Percentiles rank a stretch among this genome's conserved stretches.
phyloP scores from a whole-genome alignment of 2,888 invertebrate genomes.

The Athalia rosae region DNA sequence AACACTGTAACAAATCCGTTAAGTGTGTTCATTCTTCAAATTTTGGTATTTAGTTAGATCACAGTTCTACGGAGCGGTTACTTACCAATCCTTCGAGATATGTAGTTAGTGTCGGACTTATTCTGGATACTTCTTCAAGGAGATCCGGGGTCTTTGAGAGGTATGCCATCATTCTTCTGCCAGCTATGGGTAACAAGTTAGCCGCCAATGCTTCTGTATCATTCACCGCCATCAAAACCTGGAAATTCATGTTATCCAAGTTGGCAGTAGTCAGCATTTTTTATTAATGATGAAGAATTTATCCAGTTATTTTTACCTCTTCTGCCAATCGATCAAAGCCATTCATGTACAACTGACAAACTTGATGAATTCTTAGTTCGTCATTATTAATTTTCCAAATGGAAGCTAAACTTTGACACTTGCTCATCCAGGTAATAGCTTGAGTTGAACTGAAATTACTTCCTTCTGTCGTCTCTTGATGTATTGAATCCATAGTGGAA shows the following conservation, averaged over 20 bases:
- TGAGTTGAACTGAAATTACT: conserved; percentile 74
- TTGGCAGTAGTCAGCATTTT: no score
- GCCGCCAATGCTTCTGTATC: conserved; percentile 83
- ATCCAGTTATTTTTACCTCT: conserved; percentile 73
- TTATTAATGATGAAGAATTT: conserved; percentile 28
- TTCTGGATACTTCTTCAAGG: conserved; percentile 82
- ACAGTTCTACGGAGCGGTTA: background rate
- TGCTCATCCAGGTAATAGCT: conserved; percentile 82
- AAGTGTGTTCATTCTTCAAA: background rate
- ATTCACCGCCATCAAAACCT: conserved; percentile 80
- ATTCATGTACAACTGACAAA: conserved; percentile 78
- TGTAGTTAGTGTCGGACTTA: conserved; percentile 85
- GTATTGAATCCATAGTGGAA: conserved; percentile 84
- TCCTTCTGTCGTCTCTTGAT: conserved; percentile 76
- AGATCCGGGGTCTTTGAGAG: conserved; percentile 78
- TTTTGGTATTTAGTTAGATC: conserved; percentile 22
- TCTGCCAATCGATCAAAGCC: conserved; percentile 79
- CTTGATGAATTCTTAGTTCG: conserved; percentile 85
- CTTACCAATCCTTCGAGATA: conserved; percentile 81
- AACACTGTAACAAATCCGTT: conserved; percentile 55
- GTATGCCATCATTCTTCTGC: conserved; percentile 84
- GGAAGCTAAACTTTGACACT: conserved; percentile 81
- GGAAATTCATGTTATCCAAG: conserved; percentile 49
- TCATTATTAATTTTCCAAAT: conserved; percentile 87
- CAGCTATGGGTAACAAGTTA: conserved; percentile 86